Base-by-base conservation (phyloP, 1,140 invertebrate species). In the Pristionchus pacificus region DNA sequence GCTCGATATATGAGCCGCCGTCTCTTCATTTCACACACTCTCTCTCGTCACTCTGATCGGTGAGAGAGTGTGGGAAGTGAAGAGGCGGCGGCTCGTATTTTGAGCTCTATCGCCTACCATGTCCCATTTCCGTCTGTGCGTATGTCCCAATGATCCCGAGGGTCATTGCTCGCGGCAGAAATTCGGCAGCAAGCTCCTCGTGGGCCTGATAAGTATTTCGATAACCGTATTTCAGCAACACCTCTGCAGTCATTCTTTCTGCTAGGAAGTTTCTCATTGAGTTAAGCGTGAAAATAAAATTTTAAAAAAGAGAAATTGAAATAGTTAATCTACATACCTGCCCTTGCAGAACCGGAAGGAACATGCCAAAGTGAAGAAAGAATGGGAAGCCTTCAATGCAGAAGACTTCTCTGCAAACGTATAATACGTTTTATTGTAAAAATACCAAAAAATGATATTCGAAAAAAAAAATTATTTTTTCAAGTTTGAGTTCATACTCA, bases 101-200 rank as follows among this genome's bases (percentile, higher is more conserved):
- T n/a, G n/a, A n/a, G n/a, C n/a, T n/a, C n/a, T n/a, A n/a, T n/a
- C n/a, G 28, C 71, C 63, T 95, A 81, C 92, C 93, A 86, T 95
- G 93, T 0, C 93, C 93, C 58, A 95, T 85, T 86, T 95, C 93
- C 15, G 93, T 95, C 88, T 96, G 94, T 68, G 93, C 93, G 86
- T 97, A 96, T 29, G 93, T 93, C 67, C 93, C 92, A 80, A 96
- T 89, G 74, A 96, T 91, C 78, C 89, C 88, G 65, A 90, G 89
- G 74, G 88, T 88, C 88, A 91, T 90, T 15, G 92, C 91, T 80
- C 88, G 88, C 19, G 89, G 87, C 58, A 96, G 88, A 92, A 93
- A 96, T 79, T 91, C 88, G 10, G 88, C 89, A 82, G 92, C 91
- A 83, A 96, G 94, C 70, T 94, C 91, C 32, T 90, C 86, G 0